phyloP scores from a whole-genome alignment of 1,140 invertebrate genomes.

The Drosophila arizonae region DNA sequence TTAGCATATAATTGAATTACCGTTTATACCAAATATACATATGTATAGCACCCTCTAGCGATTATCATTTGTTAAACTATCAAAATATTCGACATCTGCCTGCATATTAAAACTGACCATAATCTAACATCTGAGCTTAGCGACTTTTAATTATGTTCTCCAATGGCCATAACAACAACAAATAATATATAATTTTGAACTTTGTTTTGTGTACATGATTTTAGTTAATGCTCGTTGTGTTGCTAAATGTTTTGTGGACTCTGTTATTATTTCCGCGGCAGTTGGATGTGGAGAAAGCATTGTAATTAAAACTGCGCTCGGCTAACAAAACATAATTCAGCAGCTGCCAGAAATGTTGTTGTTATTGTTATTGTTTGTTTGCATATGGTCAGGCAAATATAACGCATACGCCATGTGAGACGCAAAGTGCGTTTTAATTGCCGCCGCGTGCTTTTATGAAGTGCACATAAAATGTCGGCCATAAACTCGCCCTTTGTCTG shows the following conservation, averaged over 20 bases:
- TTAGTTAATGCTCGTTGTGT: slow-evolving; percentile 20
- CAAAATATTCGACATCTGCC: not conserved
- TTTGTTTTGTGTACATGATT: slow-evolving; percentile 18
- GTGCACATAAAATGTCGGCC: slow-evolving; percentile 55
- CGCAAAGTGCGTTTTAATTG: slow-evolving; percentile 66
- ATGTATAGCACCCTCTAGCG: too few species aligned
- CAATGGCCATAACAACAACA: not conserved
- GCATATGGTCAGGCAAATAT: slow-evolving; percentile 38
- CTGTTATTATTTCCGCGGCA: slow-evolving; percentile 6
- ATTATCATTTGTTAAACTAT: too few species aligned
- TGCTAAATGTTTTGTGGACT: slow-evolving; percentile 11
- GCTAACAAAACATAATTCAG: slow-evolving; percentile 53
- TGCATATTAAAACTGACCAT: not conserved
- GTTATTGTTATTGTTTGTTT: slow-evolving; percentile 1
- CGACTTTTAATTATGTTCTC: not conserved
- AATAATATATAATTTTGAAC: not conserved
- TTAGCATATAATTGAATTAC: too few species aligned
- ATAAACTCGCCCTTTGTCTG: slow-evolving; percentile 11
- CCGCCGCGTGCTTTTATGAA: slow-evolving; percentile 59
- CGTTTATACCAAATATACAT: too few species aligned
- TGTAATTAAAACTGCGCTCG: slow-evolving; percentile 54
- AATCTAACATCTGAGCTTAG: not conserved
- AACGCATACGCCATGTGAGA: slow-evolving; percentile 62
- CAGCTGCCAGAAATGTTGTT: slow-evolving; percentile 24
- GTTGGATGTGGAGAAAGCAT: slow-evolving; percentile 26